phyloP scores from a whole-genome alignment of 2,888 invertebrate genomes.

The Neuroscelio doddi region DNA sequence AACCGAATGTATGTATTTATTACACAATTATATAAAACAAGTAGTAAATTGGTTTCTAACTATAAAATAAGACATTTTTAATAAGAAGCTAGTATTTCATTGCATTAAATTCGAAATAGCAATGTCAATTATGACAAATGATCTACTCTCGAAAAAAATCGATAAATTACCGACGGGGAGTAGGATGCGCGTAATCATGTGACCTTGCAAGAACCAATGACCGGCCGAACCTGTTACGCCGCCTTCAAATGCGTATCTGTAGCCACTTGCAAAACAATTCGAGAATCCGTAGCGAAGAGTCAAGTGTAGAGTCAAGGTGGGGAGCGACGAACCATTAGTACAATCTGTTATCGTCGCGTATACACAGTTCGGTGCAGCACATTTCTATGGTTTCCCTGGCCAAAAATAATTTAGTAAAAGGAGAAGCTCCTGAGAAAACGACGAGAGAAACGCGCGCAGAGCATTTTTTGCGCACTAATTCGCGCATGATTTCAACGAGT shows the following conservation, averaged over 20 bases:
- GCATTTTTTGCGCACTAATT: background rate
- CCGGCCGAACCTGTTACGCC: conserved; percentile 45
- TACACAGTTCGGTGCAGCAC: background rate
- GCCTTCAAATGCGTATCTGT: background rate
- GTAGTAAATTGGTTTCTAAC: too few species aligned
- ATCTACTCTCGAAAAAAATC: too few species aligned
- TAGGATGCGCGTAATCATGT: conserved; percentile 20
- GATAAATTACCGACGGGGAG: too few species aligned
- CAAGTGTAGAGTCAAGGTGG: background rate
- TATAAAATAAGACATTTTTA: too few species aligned
- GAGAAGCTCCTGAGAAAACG: background rate
- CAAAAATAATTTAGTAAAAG: conserved; percentile 49
- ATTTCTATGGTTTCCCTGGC: conserved; percentile 50
- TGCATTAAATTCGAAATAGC: too few species aligned
- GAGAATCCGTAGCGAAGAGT: background rate
- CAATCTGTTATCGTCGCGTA: background rate
- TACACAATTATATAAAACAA: too few species aligned
- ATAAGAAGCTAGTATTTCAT: too few species aligned
- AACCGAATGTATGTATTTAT: too few species aligned
- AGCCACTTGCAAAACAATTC: background rate
- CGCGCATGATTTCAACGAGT: conserved; percentile 7
- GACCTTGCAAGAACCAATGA: conserved; percentile 43
- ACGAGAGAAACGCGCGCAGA: background rate
- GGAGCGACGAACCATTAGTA: background rate
- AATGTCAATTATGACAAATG: too few species aligned